phyloP scores from a whole-genome alignment of 2,113 vertebrate species.

The Nesogale talazaci region DNA sequence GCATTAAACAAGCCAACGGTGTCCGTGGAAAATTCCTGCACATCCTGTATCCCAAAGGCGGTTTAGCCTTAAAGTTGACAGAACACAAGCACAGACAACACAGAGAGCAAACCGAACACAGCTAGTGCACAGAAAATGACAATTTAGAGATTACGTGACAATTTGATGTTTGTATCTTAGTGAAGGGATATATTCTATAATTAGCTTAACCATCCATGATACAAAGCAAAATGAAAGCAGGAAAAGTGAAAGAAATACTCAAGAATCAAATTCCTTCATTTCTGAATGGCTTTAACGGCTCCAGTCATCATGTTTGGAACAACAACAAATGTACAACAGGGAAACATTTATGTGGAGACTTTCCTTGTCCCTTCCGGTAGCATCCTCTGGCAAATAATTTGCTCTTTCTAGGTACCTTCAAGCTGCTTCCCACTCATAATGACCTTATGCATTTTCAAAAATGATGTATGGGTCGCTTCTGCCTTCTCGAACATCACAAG shows the following conservation, averaged over 20 bases:
- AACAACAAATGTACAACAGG: neutral
- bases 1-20: slow-evolving; percentile 2
- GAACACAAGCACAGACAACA: slow-evolving; percentile 20
- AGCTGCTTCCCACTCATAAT: no score
- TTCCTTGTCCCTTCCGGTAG: neutral
- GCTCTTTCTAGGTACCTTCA: neutral
- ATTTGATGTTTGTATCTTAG: neutral
- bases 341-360: neutral
- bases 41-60: neutral
- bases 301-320: neutral
- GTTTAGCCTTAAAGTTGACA: neutral
- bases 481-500: no score
- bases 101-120: neutral
- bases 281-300: neutral
- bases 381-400: neutral
- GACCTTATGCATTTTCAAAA: no score
- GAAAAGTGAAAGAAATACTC: neutral
- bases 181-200: neutral
- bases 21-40: neutral
- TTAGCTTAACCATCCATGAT: neutral
- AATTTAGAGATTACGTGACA: neutral
- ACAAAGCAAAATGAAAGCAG: slow-evolving; percentile 3
- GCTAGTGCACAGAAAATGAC: neutral
- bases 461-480: no score
- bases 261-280: neutral